phyloP scores from a whole-genome alignment of 2,113 vertebrate species.

The Peucedramus taeniatus region DNA sequence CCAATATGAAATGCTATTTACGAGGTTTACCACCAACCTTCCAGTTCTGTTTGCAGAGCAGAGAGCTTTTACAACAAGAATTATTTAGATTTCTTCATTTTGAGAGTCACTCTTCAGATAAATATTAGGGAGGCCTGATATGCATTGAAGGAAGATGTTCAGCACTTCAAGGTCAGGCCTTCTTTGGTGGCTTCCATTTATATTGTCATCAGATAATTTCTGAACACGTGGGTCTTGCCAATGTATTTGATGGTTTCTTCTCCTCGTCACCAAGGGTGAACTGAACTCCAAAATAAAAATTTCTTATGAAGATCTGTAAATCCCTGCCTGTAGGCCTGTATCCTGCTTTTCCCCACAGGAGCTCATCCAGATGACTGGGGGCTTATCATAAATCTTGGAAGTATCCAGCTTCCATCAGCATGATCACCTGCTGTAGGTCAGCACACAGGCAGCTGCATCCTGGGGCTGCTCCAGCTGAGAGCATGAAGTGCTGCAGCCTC shows the following conservation, averaged over 20 bases:
- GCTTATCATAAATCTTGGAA: neutral
- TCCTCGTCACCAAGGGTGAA: neutral
- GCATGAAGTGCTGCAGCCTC: neutral
- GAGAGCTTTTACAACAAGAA: neutral
- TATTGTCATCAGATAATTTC: neutral
- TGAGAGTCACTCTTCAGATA: neutral
- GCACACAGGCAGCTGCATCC: neutral
- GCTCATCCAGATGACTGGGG: neutral
- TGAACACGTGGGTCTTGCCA: neutral
- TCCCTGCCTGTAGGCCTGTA: rapidly evolving
- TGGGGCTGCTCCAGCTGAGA: neutral
- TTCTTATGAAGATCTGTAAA: neutral
- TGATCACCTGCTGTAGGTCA: neutral
- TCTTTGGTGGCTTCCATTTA: neutral
- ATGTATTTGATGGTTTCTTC: neutral
- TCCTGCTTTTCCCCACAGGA: neutral
- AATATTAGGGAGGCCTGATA: neutral
- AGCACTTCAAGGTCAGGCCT: neutral
- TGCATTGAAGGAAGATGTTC: neutral
- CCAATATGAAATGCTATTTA: neutral
- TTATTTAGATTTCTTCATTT: neutral
- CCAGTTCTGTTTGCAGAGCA: neutral
- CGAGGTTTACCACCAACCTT: neutral
- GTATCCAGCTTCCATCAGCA: neutral
- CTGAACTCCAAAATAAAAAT: neutral